A percentile compares a stretch with the other conserved stretches of the same genome.
phyloP scores from a whole-genome alignment of 2,797 vertebrate species.

The Remorina albescens region DNA sequence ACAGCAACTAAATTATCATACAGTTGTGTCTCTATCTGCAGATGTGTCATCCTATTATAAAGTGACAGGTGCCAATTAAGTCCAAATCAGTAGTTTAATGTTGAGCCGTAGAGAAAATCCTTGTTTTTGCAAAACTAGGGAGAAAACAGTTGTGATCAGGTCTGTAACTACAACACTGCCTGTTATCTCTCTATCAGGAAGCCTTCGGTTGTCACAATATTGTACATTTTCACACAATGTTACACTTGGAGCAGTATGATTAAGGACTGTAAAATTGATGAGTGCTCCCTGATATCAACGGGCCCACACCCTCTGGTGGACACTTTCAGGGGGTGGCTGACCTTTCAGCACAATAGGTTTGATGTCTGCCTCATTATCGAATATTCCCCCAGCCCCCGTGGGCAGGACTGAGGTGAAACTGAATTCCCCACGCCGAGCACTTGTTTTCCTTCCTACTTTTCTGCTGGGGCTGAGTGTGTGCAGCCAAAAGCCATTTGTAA shows the following conservation, averaged over 20 bases:
- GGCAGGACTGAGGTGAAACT: conserved; percentile 58
- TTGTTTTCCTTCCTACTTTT: conserved; percentile 31
- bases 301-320: conserved; percentile 27
- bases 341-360: conserved; percentile 61
- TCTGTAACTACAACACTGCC: conserved; percentile 5
- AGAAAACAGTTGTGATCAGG: conserved; percentile 5
- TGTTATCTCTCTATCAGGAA: conserved; percentile 5
- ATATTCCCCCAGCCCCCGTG: conserved; percentile 54
- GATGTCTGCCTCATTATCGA: conserved; percentile 62
- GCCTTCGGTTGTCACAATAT: background rate
- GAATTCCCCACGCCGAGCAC: conserved; percentile 50
- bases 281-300: conserved; percentile 16
- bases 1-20: background rate
- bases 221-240: background rate
- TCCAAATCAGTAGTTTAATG: conserved; percentile 14
- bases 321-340: conserved; percentile 34
- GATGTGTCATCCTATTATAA: conserved; percentile 8
- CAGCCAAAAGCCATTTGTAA: conserved; percentile 58
- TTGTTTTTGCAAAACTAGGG: conserved; percentile 12
- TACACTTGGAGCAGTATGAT: background rate
- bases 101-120: conserved; percentile 22
- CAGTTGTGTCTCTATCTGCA: background rate
- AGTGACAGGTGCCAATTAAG: conserved; percentile 18
- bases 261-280: conserved; percentile 26
- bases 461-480: conserved; percentile 18